phyloP scores from a whole-genome alignment of 2,888 invertebrate genomes.

The Drosophila recens region DNA sequence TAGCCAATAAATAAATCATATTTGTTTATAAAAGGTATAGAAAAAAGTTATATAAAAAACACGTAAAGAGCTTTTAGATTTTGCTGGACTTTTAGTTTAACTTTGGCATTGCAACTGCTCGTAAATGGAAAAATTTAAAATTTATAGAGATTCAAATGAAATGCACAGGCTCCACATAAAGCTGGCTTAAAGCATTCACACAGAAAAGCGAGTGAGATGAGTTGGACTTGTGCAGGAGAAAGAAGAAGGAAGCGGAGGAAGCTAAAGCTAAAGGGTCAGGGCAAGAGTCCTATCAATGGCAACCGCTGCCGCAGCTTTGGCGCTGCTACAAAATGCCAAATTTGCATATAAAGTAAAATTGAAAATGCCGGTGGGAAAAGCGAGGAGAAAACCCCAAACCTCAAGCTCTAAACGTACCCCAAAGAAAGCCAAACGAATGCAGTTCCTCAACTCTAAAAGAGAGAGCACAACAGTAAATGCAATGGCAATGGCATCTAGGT shows the following conservation, averaged over 20 bases:
- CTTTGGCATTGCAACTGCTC: constrained; percentile 46
- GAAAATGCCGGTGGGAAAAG: constrained; percentile 73
- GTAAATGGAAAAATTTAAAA: constrained; percentile 72
- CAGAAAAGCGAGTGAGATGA: constrained; percentile 17
- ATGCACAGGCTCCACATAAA: constrained; percentile 51
- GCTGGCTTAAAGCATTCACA: constrained; percentile 69
- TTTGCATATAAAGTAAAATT: constrained; percentile 81
- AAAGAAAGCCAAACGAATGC: constrained; percentile 59
- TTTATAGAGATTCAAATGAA: constrained; percentile 76
- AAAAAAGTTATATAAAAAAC: constrained; percentile 43
- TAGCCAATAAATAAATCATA: constrained; percentile 20
- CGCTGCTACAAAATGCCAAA: constrained; percentile 74
- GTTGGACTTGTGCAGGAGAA: neutral
- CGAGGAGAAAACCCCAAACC: constrained; percentile 47
- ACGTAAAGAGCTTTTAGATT: constrained; percentile 28
- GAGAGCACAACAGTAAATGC: constrained; percentile 27
- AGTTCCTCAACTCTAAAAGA: constrained; percentile 25
- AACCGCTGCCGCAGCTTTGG: constrained; percentile 45
- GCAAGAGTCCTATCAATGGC: constrained; percentile 66
- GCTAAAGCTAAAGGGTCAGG: constrained; percentile 29
- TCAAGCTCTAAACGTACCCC: constrained; percentile 47
- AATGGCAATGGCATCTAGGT: constrained; percentile 21
- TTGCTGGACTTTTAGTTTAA: constrained; percentile 28
- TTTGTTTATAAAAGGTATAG: constrained; percentile 2
- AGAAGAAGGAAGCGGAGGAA: neutral